These are phyloP conservation scores for Leptinotarsa defecta DNA, from an alignment of 1,140 invertebrate species.

Conservation along the genomic window DNA sequence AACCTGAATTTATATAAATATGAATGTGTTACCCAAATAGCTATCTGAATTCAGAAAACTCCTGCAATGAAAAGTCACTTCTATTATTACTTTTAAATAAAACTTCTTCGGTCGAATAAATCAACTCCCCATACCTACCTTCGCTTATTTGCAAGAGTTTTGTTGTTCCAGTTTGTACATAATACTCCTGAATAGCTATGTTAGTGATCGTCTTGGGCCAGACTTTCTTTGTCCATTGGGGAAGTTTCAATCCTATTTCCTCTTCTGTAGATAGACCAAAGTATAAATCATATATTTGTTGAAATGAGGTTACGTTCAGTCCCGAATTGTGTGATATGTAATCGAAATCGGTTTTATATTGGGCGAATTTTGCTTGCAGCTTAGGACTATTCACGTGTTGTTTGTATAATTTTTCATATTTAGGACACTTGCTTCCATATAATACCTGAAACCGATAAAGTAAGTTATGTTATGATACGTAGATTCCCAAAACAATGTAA, in stretches of 20 bases:
- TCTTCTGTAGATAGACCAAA: slow-evolving; percentile 48
- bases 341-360: slow-evolving; percentile 29
- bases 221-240: slow-evolving; percentile 64
- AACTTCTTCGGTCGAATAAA: too few relatives aligned
- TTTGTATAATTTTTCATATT: slow-evolving; percentile 27
- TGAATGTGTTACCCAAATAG: too few relatives aligned
- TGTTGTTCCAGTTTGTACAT: slow-evolving; percentile 33
- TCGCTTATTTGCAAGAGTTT: slow-evolving; percentile 33
- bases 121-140: slow-evolving; percentile 24
- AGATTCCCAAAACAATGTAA: too few relatives aligned
- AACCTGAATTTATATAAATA: too few relatives aligned
- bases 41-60: too few relatives aligned
- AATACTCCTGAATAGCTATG: slow-evolving; percentile 36
- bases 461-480: too few relatives aligned
- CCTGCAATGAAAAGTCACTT: too few relatives aligned
- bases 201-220: slow-evolving; percentile 60
- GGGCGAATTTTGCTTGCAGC: slow-evolving; percentile 24
- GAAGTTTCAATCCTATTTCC: slow-evolving; percentile 63
- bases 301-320: slow-evolving; percentile 34
- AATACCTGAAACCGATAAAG: slow-evolving; percentile 39
- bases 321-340: slow-evolving; percentile 39
- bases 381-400: slow-evolving; percentile 24
- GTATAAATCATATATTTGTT: slow-evolving; percentile 36
- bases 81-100: too few relatives aligned
- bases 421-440: slow-evolving; percentile 37